Percentiles rank a stretch among this genome's conserved stretches.
These are phyloP conservation scores for Saturnia pavonia DNA, from an alignment of 2,888 invertebrate species.

Conservation along the genomic window DNA sequence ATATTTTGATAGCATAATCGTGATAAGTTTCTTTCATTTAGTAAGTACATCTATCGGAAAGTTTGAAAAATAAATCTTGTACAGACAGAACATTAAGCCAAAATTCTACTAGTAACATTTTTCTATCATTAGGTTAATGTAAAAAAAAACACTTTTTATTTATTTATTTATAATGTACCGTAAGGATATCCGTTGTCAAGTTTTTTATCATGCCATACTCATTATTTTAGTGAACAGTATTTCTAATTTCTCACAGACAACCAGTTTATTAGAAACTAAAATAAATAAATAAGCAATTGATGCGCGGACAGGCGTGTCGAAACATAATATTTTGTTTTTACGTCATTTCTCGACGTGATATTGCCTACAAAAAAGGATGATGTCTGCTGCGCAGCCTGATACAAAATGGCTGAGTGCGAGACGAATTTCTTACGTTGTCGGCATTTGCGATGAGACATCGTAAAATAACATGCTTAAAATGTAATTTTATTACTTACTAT, in stretches of 20 bases:
- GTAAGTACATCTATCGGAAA: neutral
- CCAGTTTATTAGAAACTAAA: slow-evolving; percentile 64
- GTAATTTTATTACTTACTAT: neutral
- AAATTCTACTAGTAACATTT: neutral
- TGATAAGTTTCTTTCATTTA: too few relatives aligned
- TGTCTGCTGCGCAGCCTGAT: slow-evolving; percentile 53
- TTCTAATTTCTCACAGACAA: slow-evolving; percentile 47
- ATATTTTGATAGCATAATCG: too few relatives aligned
- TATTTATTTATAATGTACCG: neutral
- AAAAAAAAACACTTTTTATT: neutral
- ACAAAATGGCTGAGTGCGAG: slow-evolving; percentile 54
- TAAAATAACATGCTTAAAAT: neutral
- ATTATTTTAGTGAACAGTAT: slow-evolving; percentile 30
- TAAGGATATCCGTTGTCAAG: slow-evolving; percentile 6
- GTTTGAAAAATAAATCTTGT: neutral
- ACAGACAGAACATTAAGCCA: neutral
- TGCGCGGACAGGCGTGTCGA: slow-evolving; percentile 70
- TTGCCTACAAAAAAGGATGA: slow-evolving; percentile 62
- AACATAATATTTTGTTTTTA: slow-evolving; percentile 71
- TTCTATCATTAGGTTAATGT: neutral
- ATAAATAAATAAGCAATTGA: slow-evolving; percentile 51
- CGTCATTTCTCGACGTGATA: slow-evolving; percentile 58
- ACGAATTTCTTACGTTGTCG: slow-evolving; percentile 49
- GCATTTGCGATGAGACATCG: slow-evolving; percentile 23
- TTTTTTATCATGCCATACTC: neutral